Evolutionary conservation across 2,113 vertebrate genomes (phyloP), one percentile per base, ranked within the genome.

Genomic region (Maccullochella peelii): DNA sequence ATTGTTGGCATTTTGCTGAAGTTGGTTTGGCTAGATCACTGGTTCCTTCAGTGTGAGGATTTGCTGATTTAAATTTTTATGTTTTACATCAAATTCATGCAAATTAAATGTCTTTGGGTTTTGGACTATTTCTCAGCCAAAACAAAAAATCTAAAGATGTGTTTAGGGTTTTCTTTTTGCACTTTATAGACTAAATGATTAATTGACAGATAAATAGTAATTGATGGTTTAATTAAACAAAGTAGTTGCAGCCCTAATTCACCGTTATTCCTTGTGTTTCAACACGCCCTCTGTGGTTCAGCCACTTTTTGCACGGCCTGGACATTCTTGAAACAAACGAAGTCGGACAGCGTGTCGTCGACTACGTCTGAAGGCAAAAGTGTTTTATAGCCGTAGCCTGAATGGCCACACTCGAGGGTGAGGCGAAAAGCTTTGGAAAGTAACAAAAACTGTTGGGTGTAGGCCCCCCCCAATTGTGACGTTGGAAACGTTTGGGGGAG

Each of bases 391-490:
- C 21, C n/a, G 10, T 65, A n/a, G n/a, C 15, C 21, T 0, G 12
- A 42, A 65, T 42, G 44, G 44, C 18, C 25, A 49, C 44, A 10
- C 12, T 67, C 23, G 3, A 15, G 23, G 14, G 62, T 5, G 33
- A 6, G 38, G 62, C 21, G 11, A 69, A 49, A 69, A 15, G 25
- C 49, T 77, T 80, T 50, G 5, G 12, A 77, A 73, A 38, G 38
- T 65, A 42, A 18, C n/a, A 40, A 0, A 27, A 25, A 47, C 23
- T 18, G 20, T 44, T 55, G 8, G 10, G 18, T 0, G 18, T 47
- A 1, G 1, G 5, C 16, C 36, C 1, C 30, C 9, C 3, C 27
- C 30, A 75, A n/a, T 40, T 75, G 12, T 47, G 72, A 38, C 1
- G 1, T 44, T 62, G 58, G 57, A 38, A 55, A 44, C 55, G 33